Percentiles rank a stretch among this genome's conserved stretches.
phyloP scores from a whole-genome alignment of 2,888 invertebrate species.

The Drosophila ustulata region DNA sequence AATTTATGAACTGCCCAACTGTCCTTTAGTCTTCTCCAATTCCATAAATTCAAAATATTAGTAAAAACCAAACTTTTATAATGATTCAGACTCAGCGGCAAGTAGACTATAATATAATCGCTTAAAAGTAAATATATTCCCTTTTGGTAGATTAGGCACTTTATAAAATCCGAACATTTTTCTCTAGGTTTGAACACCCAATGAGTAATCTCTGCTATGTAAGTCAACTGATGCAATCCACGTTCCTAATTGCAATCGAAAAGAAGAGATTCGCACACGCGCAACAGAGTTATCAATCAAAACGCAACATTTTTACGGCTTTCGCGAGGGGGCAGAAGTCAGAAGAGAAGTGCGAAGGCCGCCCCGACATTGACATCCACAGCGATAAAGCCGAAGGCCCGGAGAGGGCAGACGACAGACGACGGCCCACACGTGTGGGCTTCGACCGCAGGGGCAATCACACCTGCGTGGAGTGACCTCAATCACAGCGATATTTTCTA shows the following conservation, averaged over 20 bases:
- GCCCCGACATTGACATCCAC: conserved; percentile 20
- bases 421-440: conserved; percentile 37
- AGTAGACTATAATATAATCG: too few relatives aligned
- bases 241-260: conserved; percentile 38
- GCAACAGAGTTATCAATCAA: conserved; percentile 35
- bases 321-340: conserved; percentile 8
- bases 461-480: conserved; percentile 26
- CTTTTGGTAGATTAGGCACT: background rate
- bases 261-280: conserved; percentile 25
- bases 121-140: too few relatives aligned
- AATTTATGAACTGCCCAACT: too few relatives aligned
- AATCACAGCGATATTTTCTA: background rate
- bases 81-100: too few relatives aligned
- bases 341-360: background rate
- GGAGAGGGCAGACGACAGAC: conserved; percentile 1
- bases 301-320: conserved; percentile 15
- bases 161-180: background rate
- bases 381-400: conserved; percentile 29
- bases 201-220: background rate
- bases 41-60: too few relatives aligned
- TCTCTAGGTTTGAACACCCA: background rate
- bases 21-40: too few relatives aligned
- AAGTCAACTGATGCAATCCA: conserved; percentile 30
- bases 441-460: conserved; percentile 7
- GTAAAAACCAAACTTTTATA: too few relatives aligned